Evolutionary conservation across 2,888 invertebrate genomes (phyloP), one percentile per base, ranked within the genome.

Genomic region (Pyralis farinalis): DNA sequence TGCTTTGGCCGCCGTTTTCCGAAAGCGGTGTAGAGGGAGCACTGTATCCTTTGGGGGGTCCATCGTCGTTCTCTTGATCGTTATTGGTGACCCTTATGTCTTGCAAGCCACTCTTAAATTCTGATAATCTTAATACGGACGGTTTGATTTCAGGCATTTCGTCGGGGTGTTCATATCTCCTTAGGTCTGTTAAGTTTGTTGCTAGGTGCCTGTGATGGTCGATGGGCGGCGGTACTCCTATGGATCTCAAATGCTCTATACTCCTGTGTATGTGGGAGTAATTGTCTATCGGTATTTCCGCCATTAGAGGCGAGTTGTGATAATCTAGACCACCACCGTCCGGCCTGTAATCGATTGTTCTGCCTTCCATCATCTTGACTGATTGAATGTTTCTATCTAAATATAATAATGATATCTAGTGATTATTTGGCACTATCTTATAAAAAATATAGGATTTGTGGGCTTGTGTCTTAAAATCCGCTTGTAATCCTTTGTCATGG

Each of bases 241-340:
- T 86, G 28, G 92, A 91, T 53, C 92, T 83, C 53, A 92, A 70
- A 58, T 92, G 92, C 53, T 92, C 92, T 71, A 92, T 92, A 52
- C 92, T 92, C 57, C 92, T 90, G 65, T 92, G 92, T 61, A 92
- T 92, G 49, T 92, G 92, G 40, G 92, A 91, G 53, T 92, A 90
- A 67, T 92, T 92, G 53, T 92, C 92, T 55, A 92, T 74, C 27
- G 92, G 93, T 66, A 93, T 93, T 76, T 93, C 93, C 0, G 92
- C 93, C 87, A 93, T 92, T 8, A 92, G 66, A 6, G 92, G 93
- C 8, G 92, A 92, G 63, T 92, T 92, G 69, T 92, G 93, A 70
- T 92, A 92, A 62, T 92, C 92, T 46, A 92, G 80, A 27, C 92
- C 92, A 42, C 92, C 92, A 61, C 92, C 91, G 46, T 90, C 90